These are phyloP conservation scores for Eunapius fragilis DNA, from an alignment of 37 sponge, comb jelly and placozoan genomes.

Conservation along the genomic window DNA sequence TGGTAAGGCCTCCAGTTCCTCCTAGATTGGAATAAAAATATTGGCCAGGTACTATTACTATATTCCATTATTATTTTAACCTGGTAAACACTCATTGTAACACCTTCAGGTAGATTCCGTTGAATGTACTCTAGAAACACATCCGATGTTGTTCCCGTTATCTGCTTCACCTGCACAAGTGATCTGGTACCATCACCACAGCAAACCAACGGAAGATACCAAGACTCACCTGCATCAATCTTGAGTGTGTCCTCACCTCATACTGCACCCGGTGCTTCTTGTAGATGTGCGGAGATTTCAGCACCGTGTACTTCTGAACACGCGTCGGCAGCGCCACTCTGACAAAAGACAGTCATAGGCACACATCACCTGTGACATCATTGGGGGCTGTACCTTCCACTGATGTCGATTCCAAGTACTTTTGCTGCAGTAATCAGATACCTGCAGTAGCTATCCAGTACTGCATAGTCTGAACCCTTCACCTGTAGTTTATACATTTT, in stretches of 20 bases:
- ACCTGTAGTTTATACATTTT: slow-evolving; percentile 27
- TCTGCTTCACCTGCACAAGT: slow-evolving; percentile 49
- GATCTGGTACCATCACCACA: background rate
- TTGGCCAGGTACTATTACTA: background rate
- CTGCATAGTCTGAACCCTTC: slow-evolving; percentile 81
- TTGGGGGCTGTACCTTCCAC: slow-evolving; percentile 28
- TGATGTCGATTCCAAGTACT: slow-evolving; percentile 72
- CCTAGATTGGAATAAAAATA: slow-evolving; percentile 7
- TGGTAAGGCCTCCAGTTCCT: slow-evolving; percentile 31
- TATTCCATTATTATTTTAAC: slow-evolving; percentile 10
- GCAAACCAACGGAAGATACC: background rate
- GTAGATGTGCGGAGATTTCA: slow-evolving; percentile 90
- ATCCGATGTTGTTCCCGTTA: slow-evolving; percentile 93
- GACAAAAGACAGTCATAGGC: background rate
- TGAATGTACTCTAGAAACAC: slow-evolving; percentile 93
- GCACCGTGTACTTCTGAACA: slow-evolving; percentile 84
- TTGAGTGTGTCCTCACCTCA: slow-evolving; percentile 79
- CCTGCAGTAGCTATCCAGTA: slow-evolving; percentile 86
- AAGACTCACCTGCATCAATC: slow-evolving; percentile 72
- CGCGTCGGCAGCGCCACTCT: slow-evolving; percentile 76
- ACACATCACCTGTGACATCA: too few species aligned
- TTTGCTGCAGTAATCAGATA: slow-evolving; percentile 77
- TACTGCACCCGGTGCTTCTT: slow-evolving; percentile 96
- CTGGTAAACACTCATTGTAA: slow-evolving; percentile 83
- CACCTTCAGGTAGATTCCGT: slow-evolving; percentile 88